Base-by-base conservation (phyloP, 2,797 vertebrate species). In the Lerista edwardsae region DNA sequence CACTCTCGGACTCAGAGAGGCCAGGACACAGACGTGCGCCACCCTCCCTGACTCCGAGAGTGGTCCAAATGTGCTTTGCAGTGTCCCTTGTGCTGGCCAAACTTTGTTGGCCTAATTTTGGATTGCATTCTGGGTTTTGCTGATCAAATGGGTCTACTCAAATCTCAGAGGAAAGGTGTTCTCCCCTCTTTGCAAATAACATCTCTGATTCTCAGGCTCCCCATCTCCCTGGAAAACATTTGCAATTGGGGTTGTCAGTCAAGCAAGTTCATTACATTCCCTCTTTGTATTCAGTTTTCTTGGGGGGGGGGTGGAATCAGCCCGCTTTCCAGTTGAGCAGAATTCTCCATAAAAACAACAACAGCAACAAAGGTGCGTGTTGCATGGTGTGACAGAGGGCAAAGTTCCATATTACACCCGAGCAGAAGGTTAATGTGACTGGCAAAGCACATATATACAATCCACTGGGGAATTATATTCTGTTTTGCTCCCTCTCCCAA, bases 361-460 rank as follows among this genome's bases (percentile, higher is more conserved):
- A 59, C 51, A 55, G 31, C 4, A 57, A 62, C 4, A 21, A 39
- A 51, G 31, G 29, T 61, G 27, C 41, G 34, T 64, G 36, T 72
- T 64, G 14, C 41, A 25, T n/a, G 4, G 68, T 21, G 51, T 62
- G 51, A 72, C 64, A 79, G 44, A 84, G 76, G 75, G 41, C 27
- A 44, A 55, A 1, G 11, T 51, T 51, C 21, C 75, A 72, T 62
- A 72, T 84, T 73, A 72, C 72, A 79, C 15, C 68, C 19, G 67
- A 79, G 57, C 57, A 84, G 75, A 84, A 84, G 75, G 83, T 79
- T 84, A 84, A 84, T 64, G 34, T 71, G 75, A n/a, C 51, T 73
- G 72, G 55, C 55, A 64, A 59, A 47, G 23, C 51, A 57, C 51
- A 17, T 55, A 55, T 55, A 55, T 55, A 55, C 15, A 19, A 57